These are phyloP conservation scores for Drosophila robusta DNA, from an alignment of 2,888 invertebrate genomes.

Conservation along the genomic window DNA sequence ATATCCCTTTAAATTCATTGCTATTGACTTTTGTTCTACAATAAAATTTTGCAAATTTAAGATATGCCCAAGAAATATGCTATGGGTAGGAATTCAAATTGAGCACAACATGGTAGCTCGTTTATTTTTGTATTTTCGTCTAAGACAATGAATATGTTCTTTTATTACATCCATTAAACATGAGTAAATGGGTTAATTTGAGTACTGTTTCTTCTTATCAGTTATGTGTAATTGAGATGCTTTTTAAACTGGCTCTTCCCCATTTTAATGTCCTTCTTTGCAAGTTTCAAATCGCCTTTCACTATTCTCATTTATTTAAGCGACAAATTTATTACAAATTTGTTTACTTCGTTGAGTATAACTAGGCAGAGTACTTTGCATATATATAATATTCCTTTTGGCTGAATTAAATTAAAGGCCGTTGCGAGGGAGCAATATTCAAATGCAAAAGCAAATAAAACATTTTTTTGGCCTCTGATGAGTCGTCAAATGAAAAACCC, in stretches of 20 bases:
- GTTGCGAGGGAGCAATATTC: not conserved
- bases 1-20: slow-evolving; percentile 18
- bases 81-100: not conserved
- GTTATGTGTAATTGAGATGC: no score
- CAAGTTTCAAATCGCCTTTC: no score
- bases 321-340: no score
- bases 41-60: not conserved
- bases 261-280: no score
- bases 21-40: not conserved
- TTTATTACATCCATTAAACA: not conserved
- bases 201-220: not conserved
- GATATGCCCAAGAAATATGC: not conserved
- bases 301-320: no score
- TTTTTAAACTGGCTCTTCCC: not conserved
- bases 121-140: not conserved
- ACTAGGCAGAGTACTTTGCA: no score
- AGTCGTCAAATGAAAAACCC: slow-evolving; percentile 17
- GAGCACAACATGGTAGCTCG: not conserved
- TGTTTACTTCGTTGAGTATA: no score
- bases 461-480: slow-evolving; percentile 2
- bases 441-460: slow-evolving; percentile 22
- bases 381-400: not conserved
- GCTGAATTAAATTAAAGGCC: slow-evolving; percentile 1
- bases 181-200: not conserved
- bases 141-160: not conserved